Evolutionary conservation across 1,140 invertebrate genomes (phyloP).

Genomic region (Drosophila ohnishii): DNA sequence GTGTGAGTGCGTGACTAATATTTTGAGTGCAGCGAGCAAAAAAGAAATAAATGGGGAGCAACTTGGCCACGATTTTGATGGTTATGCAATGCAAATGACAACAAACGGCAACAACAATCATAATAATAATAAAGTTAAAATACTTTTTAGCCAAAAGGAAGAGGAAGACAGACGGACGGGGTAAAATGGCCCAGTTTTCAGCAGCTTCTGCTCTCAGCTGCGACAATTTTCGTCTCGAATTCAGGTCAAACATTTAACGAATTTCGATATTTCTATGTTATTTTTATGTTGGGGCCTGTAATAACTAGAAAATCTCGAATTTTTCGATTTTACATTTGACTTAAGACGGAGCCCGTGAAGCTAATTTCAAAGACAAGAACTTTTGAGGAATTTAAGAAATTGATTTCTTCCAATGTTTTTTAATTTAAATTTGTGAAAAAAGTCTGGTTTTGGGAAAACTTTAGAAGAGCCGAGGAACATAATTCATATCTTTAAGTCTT

Average conservation of each 20-base stretch:
- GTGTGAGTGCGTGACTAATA: slow-evolving; percentile 77
- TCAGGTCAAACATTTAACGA: slow-evolving; percentile 44
- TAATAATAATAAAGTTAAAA: slow-evolving; percentile 67
- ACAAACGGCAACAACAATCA: slow-evolving; percentile 55
- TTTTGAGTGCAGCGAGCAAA: slow-evolving; percentile 63
- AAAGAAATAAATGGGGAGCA: slow-evolving; percentile 28
- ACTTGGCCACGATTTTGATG: slow-evolving; percentile 69
- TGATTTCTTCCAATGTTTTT: no score
- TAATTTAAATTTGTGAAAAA: no score
- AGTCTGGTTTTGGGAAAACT: no score
- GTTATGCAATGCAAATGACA: slow-evolving; percentile 61
- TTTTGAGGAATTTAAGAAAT: no score
- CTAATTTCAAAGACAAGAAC: background rate
- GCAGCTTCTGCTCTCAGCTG: slow-evolving; percentile 23
- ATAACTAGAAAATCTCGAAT: slow-evolving; percentile 23
- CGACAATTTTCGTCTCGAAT: slow-evolving; percentile 67
- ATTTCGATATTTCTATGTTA: slow-evolving; percentile 36
- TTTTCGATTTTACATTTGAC: slow-evolving; percentile 24
- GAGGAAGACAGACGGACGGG: slow-evolving; percentile 16
- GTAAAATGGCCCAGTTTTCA: slow-evolving; percentile 66
- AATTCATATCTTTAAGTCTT: no score
- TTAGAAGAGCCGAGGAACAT: background rate
- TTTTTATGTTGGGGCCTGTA: slow-evolving; percentile 29
- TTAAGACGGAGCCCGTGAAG: slow-evolving; percentile 5
- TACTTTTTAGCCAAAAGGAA: slow-evolving; percentile 35